Percentiles rank a stretch among this genome's conserved stretches.
These are phyloP conservation scores for Orestias chungarensis DNA, from an alignment of 2,797 vertebrate species.

Conservation along the genomic window DNA sequence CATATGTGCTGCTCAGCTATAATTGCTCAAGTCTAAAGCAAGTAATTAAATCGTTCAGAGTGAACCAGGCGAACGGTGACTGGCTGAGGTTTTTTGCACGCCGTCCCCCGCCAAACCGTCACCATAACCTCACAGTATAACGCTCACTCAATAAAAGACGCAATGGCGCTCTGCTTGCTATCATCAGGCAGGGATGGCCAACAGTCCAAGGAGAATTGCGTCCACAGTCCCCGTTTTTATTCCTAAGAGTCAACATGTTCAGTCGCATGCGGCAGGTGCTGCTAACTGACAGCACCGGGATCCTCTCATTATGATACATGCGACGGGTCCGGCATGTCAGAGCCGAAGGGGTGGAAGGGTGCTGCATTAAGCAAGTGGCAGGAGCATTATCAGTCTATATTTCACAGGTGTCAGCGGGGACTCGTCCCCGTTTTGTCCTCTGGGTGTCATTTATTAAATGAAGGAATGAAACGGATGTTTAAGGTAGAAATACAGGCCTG, in stretches of 20 bases:
- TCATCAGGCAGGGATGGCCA: conserved; percentile 6
- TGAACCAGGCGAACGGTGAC: conserved; percentile 58
- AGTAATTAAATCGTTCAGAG: conserved; percentile 73
- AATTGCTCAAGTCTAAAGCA: conserved; percentile 74
- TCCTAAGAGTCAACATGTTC: conserved; percentile 43
- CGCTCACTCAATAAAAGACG: too few relatives aligned
- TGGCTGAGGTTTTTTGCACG: conserved; percentile 34
- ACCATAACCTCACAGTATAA: too few relatives aligned
- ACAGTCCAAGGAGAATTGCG: conserved; percentile 25
- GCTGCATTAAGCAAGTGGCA: conserved; percentile 57
- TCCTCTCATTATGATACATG: conserved; percentile 67
- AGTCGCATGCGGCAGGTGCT: conserved; percentile 42
- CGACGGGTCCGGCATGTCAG: conserved; percentile 54
- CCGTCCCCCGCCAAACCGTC: conserved; percentile 30
- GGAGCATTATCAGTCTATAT: conserved; percentile 73
- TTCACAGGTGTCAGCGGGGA: conserved; percentile 65
- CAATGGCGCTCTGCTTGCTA: conserved; percentile 6
- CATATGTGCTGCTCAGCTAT: conserved; percentile 74
- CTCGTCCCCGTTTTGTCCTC: conserved; percentile 69
- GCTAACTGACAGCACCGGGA: conserved; percentile 58
- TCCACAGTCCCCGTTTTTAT: conserved; percentile 30
- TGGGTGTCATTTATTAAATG: conserved; percentile 74
- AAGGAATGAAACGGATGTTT: conserved; percentile 64
- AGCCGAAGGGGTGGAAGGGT: conserved; percentile 44
- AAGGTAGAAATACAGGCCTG: conserved; percentile 48